Percentiles rank a stretch among this genome's conserved stretches.
These are phyloP conservation scores for Nesoenas mayeri DNA, from an alignment of 2,113 vertebrate species.

Conservation along the genomic window DNA sequence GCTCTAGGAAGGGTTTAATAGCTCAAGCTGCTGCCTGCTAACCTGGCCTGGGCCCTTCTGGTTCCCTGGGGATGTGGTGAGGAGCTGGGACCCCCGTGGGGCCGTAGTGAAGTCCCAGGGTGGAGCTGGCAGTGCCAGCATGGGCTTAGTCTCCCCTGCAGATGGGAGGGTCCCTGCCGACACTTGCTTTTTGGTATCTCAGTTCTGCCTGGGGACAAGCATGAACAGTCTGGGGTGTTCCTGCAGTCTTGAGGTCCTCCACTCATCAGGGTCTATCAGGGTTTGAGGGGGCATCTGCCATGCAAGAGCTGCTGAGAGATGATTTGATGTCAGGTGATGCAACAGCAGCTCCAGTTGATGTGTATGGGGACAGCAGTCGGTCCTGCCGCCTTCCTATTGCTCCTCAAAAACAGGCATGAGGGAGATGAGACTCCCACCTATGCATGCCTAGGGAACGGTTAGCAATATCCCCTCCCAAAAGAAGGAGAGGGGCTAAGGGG, in stretches of 20 bases:
- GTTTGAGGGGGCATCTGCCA: background rate
- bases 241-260: background rate
- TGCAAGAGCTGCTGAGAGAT: background rate
- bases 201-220: background rate
- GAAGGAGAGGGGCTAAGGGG: background rate
- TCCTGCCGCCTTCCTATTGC: background rate
- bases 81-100: accelerated
- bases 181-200: background rate
- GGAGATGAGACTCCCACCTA: accelerated
- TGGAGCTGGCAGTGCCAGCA: background rate
- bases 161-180: background rate
- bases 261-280: background rate
- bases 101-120: background rate
- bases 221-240: background rate
- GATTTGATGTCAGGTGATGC: accelerated
- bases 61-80: background rate
- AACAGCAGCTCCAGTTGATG: background rate
- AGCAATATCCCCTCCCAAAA: background rate
- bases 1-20: background rate
- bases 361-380: background rate
- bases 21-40: background rate
- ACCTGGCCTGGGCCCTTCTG: background rate
- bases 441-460: background rate
- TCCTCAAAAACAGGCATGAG: background rate
- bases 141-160: background rate